Evolutionary conservation across 2,113 vertebrate genomes (phyloP).

Genomic region (Coptodon rendalli): DNA sequence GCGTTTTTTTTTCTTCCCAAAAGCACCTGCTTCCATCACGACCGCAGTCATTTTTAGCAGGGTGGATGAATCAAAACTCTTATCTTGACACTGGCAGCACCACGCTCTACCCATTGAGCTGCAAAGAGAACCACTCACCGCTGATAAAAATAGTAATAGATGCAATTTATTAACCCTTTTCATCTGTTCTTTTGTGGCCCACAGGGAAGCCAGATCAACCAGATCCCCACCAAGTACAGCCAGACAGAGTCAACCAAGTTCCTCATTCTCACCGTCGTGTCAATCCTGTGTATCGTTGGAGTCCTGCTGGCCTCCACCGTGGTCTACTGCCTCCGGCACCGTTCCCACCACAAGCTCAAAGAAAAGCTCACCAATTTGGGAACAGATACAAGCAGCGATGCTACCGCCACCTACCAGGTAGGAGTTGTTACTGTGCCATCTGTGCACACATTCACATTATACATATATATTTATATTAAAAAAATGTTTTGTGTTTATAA

Average conservation of each 20-base stretch:
- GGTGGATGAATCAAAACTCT: neutral
- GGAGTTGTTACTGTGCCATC: neutral
- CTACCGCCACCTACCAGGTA: slow-evolving; percentile 92
- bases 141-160: neutral
- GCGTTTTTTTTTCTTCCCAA: neutral
- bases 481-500: neutral
- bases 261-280: slow-evolving; percentile 85
- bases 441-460: neutral
- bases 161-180: neutral
- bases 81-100: neutral
- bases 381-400: slow-evolving; percentile 70
- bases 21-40: neutral
- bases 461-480: neutral
- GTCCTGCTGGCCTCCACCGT: slow-evolving; percentile 84
- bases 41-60: neutral
- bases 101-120: neutral
- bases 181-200: neutral
- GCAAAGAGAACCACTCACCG: neutral
- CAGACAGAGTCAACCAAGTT: slow-evolving; percentile 88
- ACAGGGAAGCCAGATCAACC: slow-evolving; percentile 79
- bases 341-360: slow-evolving; percentile 83
- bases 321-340: slow-evolving; percentile 86
- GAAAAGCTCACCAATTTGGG: slow-evolving; percentile 85
- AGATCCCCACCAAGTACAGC: slow-evolving; percentile 77
- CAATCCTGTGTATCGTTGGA: slow-evolving; percentile 82